A percentile compares a stretch with the other conserved stretches of the same genome.
phyloP scores from a whole-genome alignment of 2,888 invertebrate genomes.

The Adineta ricciae region DNA sequence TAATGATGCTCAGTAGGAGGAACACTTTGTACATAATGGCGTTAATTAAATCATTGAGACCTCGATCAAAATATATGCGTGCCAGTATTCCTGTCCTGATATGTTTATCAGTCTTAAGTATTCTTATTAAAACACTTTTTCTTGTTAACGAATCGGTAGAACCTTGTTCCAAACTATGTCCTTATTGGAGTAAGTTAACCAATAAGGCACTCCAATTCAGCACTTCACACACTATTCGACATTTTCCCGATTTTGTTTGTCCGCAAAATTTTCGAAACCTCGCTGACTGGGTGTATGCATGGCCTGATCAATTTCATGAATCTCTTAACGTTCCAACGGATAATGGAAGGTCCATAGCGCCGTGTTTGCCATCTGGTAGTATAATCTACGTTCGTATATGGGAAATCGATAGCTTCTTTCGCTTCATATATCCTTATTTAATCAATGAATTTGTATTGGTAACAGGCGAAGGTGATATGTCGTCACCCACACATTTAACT shows the following conservation, averaged over 20 bases:
- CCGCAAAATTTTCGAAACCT: slow-evolving; percentile 8
- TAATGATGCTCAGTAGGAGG: no score
- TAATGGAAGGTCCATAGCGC: neutral
- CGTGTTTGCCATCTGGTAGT: neutral
- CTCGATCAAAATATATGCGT: neutral
- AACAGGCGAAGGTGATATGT: neutral
- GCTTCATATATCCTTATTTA: neutral
- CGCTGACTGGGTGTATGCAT: neutral
- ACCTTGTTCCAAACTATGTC: neutral
- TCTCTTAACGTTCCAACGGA: neutral
- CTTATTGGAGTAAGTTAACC: neutral
- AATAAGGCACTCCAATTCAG: neutral
- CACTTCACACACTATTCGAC: neutral
- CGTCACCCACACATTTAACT: neutral
- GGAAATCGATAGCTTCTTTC: neutral
- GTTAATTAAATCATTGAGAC: neutral
- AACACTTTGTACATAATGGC: neutral
- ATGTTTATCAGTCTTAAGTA: neutral
- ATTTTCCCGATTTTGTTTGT: neutral
- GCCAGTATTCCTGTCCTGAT: neutral
- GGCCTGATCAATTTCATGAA: neutral
- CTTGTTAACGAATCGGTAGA: neutral
- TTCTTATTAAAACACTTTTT: neutral
- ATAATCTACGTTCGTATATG: neutral
- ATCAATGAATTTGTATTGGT: neutral